A percentile compares a stretch with the other conserved stretches of the same genome.
Conservation (phyloP, 1,140 invertebrate species). For the Popillia japonica region DNA sequence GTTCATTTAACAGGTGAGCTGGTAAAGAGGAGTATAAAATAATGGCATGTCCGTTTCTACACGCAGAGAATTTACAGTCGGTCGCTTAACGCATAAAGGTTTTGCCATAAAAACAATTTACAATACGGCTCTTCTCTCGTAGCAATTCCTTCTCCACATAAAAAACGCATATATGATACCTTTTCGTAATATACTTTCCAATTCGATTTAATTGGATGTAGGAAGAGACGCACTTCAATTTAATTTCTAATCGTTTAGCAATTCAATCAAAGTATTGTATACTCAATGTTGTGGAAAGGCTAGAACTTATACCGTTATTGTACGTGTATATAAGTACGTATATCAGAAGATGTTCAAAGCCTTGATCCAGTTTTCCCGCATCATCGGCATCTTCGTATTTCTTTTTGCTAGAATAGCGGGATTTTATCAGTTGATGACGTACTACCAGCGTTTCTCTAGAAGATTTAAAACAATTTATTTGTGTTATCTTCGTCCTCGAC, state of each 20-base stretch:
- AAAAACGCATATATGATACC: no score
- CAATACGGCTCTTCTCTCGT: no score
- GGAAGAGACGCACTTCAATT: not conserved
- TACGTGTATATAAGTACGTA: not conserved
- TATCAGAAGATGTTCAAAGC: not conserved
- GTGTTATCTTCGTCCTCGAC: not conserved
- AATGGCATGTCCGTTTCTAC: no score
- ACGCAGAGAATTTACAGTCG: no score
- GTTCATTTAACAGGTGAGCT: no score
- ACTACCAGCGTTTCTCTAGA: not conserved
- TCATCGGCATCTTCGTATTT: constrained; percentile 13
- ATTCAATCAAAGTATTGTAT: not conserved
- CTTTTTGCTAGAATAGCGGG: not conserved
- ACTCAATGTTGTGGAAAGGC: not conserved
- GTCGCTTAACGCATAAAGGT: no score
- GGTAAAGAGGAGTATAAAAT: no score
- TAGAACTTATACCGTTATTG: not conserved
- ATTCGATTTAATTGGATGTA: not conserved
- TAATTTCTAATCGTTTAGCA: not conserved
- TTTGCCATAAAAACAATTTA: no score
- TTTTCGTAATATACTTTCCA: not conserved
- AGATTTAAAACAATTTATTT: constrained; percentile 13
- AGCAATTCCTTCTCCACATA: no score
- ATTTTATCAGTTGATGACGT: constrained; percentile 6
- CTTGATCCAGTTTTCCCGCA: constrained; percentile 9